phyloP scores from a whole-genome alignment of 2,113 vertebrate genomes.

The Hippocampus abdominalis region DNA sequence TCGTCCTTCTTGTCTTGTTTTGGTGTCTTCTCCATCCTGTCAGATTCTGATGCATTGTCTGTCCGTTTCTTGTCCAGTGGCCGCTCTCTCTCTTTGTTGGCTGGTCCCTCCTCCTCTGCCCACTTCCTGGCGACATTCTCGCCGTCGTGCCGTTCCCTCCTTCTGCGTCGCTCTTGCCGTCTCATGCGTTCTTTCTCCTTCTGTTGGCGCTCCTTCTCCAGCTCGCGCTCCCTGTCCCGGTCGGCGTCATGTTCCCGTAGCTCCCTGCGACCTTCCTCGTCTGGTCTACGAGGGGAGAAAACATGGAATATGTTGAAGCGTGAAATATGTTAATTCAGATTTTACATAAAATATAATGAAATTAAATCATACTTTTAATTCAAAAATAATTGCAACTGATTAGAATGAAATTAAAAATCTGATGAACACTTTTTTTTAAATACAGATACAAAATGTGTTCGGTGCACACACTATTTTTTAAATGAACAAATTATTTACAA shows the following conservation, averaged over 20 bases:
- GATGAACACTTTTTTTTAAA: too few relatives aligned
- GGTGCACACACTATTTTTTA: too few relatives aligned
- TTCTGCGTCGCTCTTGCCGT: slow-evolving; percentile 84
- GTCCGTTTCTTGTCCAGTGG: slow-evolving; percentile 82
- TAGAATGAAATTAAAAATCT: too few relatives aligned
- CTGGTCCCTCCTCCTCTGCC: slow-evolving; percentile 85
- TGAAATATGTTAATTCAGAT: neutral
- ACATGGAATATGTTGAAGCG: neutral
- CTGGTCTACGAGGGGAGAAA: slow-evolving; percentile 66
- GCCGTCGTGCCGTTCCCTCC: slow-evolving; percentile 87
- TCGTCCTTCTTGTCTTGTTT: slow-evolving; percentile 89
- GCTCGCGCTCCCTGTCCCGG: slow-evolving; percentile 82
- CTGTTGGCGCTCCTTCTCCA: slow-evolving; percentile 82
- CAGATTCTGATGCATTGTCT: slow-evolving; percentile 75
- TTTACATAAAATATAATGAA: too few relatives aligned
- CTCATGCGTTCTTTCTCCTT: slow-evolving; percentile 83
- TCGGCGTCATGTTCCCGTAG: slow-evolving; percentile 84
- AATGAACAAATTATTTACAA: too few relatives aligned
- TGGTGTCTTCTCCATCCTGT: slow-evolving; percentile 76
- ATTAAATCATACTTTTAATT: too few relatives aligned
- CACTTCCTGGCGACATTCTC: slow-evolving; percentile 83
- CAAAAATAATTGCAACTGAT: too few relatives aligned
- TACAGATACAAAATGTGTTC: too few relatives aligned
- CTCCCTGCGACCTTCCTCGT: slow-evolving; percentile 84
- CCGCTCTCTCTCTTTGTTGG: slow-evolving; percentile 83